Evolutionary conservation across 2,113 vertebrate genomes (phyloP).

Genomic region (Salvelinus namaycush): DNA sequence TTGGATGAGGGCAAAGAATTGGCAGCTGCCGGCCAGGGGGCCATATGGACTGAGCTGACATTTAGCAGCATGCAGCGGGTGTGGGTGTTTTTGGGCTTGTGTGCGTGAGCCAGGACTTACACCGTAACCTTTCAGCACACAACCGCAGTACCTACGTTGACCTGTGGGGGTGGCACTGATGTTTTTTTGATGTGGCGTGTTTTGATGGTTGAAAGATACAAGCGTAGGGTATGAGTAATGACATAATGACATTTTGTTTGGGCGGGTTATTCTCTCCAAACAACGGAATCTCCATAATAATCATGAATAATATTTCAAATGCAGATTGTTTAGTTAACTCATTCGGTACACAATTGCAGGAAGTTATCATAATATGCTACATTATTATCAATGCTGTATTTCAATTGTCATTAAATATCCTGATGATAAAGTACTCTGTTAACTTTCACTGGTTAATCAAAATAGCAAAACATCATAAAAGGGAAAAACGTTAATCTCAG

Average conservation of each 20-base stretch:
- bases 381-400: not conserved
- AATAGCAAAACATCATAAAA: not conserved
- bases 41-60: conserved; percentile 52
- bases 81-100: conserved; percentile 4
- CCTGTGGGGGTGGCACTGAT: conserved; percentile 9
- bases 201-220: not conserved
- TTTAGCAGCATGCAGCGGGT: conserved; percentile 35
- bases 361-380: not conserved
- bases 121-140: conserved; percentile 44
- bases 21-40: conserved; percentile 43
- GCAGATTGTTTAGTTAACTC: not conserved
- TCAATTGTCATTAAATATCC: not conserved
- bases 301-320: not conserved
- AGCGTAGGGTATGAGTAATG: no score
- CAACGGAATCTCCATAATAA: no score
- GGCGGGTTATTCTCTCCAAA: no score
- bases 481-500: not conserved
- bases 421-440: not conserved
- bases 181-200: not conserved
- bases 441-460: not conserved
- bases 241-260: no score
- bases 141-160: conserved; percentile 23
- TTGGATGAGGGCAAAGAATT: conserved; percentile 32
- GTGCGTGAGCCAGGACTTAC: conserved; percentile 25
- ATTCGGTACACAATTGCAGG: not conserved